Conservation (phyloP, 2,888 invertebrate species). For the Drosophila mettleri region DNA sequence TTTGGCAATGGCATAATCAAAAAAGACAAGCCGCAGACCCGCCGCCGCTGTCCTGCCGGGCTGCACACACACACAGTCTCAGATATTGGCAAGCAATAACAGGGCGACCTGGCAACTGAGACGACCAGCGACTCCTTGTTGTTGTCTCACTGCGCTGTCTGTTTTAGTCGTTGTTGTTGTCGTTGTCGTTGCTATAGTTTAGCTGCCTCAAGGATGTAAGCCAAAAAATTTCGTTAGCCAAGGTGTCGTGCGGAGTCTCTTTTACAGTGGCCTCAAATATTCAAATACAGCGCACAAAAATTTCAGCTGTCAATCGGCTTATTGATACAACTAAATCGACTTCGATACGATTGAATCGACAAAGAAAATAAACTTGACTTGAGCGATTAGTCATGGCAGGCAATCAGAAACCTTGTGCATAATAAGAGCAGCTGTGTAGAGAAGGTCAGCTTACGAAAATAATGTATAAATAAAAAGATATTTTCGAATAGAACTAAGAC, state of each 20-base stretch:
- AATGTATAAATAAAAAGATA: too few relatives aligned
- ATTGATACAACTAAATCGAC: conserved; percentile 10
- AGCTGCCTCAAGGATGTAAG: conserved; percentile 36
- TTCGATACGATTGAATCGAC: conserved; percentile 6
- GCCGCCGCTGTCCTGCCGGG: too few relatives aligned
- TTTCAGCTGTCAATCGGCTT: conserved; percentile 1
- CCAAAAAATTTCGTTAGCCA: conserved; percentile 37
- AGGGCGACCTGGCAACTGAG: conserved; percentile 15
- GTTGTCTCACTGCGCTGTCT: not conserved
- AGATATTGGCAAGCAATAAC: conserved; percentile 69
- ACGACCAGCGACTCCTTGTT: conserved; percentile 18
- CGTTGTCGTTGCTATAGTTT: conserved; percentile 21
- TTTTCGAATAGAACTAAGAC: too few relatives aligned
- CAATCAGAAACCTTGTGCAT: not conserved
- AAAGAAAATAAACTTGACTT: not conserved
- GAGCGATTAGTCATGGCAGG: too few relatives aligned
- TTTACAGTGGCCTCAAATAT: conserved; percentile 28
- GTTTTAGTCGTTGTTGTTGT: not conserved
- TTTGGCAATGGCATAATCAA: conserved; percentile 75
- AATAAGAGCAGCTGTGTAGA: too few relatives aligned
- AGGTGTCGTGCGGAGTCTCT: conserved; percentile 28
- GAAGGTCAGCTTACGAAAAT: not conserved
- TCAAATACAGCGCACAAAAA: conserved; percentile 4
- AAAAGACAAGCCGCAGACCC: conserved; percentile 62
- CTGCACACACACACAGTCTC: conserved; percentile 14